Conservation (phyloP, 2,888 invertebrate genomes). For the Charanyca ferruginea region DNA sequence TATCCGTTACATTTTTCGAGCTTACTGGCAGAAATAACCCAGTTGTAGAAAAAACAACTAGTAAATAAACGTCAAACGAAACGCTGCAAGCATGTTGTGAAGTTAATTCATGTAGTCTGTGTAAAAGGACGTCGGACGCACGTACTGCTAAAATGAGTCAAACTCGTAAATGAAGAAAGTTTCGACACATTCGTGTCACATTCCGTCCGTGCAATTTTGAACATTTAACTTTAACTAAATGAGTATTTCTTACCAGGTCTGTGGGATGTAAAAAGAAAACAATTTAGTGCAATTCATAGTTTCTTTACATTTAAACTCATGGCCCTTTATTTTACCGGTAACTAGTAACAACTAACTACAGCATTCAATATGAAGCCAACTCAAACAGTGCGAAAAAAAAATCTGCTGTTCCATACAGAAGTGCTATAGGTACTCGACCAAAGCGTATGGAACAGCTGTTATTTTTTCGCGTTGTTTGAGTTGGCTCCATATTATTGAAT, state of each 20-base stretch:
- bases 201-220: slow-evolving; percentile 29
- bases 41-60: background rate
- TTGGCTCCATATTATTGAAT: too few species aligned
- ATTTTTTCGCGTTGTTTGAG: too few species aligned
- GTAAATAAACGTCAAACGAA: slow-evolving; percentile 10
- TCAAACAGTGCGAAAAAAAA: too few species aligned
- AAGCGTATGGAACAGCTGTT: too few species aligned
- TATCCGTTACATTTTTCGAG: background rate
- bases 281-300: background rate
- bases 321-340: too few species aligned
- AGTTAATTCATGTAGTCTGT: slow-evolving; percentile 12
- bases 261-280: background rate
- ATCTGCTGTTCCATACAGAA: too few species aligned
- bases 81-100: slow-evolving; percentile 16
- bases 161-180: slow-evolving; percentile 53
- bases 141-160: slow-evolving; percentile 44
- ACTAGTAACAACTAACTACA: too few species aligned
- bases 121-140: slow-evolving; percentile 14
- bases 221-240: background rate
- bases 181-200: slow-evolving; percentile 51
- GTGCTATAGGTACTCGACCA: too few species aligned
- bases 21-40: background rate
- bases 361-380: too few species aligned
- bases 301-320: too few species aligned
- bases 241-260: background rate